Evolutionary conservation across 2,888 invertebrate species (phyloP).

Genomic region (Pomacea canaliculata): DNA sequence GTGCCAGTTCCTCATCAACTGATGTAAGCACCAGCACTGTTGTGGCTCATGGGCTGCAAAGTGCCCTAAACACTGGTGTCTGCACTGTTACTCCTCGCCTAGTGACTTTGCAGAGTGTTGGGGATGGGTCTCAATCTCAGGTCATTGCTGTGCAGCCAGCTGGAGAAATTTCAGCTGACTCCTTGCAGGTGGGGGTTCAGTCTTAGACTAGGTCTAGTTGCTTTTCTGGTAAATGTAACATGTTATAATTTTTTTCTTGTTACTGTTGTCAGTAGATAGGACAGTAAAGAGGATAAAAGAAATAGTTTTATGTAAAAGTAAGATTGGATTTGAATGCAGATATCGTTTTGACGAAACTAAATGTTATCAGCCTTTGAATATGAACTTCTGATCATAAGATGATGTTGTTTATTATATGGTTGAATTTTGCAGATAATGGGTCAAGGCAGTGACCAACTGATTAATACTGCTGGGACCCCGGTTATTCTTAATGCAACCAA

Average conservation of each 20-base stretch:
- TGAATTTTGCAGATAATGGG: background rate
- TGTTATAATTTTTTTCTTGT: too few species aligned
- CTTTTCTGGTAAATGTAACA: constrained; percentile 3
- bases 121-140: constrained; percentile 56
- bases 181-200: constrained; percentile 29
- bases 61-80: background rate
- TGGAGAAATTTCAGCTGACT: constrained; percentile 35
- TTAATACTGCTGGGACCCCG: constrained; percentile 10
- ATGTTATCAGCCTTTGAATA: too few species aligned
- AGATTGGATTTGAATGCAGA: too few species aligned
- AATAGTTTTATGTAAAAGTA: too few species aligned
- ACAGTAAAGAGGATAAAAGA: too few species aligned
- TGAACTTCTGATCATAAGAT: too few species aligned
- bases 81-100: constrained; percentile 43
- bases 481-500: constrained; percentile 66
- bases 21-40: constrained; percentile 2
- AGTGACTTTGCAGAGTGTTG: constrained; percentile 54
- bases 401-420: too few species aligned
- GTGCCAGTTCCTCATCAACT: constrained; percentile 6
- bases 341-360: too few species aligned
- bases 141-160: constrained; percentile 58
- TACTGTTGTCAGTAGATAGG: too few species aligned
- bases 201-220: too few species aligned
- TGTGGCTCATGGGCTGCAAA: background rate
- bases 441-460: constrained; percentile 24